These are phyloP conservation scores for Perca flavescens DNA, from an alignment of 2,113 vertebrate genomes.

Conservation along the genomic window DNA sequence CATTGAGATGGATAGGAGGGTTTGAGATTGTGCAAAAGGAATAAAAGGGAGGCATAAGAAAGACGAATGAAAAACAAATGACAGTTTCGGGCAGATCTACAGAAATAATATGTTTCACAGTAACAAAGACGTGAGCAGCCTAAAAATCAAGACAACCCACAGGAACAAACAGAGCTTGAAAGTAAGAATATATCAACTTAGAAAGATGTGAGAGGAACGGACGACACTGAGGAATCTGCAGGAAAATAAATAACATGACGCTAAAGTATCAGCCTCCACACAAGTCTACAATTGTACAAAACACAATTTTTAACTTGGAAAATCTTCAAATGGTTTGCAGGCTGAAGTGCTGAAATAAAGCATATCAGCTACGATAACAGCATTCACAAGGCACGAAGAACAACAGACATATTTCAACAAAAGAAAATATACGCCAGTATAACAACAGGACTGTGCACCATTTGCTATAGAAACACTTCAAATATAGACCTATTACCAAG, in stretches of 20 bases:
- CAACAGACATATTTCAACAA: slow-evolving; percentile 15
- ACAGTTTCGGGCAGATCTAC: slow-evolving; percentile 5
- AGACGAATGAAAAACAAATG: slow-evolving; percentile 42
- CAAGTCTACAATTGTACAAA: neutral
- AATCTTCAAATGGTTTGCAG: neutral
- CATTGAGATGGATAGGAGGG: slow-evolving; percentile 45
- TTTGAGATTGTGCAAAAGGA: slow-evolving; percentile 60
- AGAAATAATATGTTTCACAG: slow-evolving; percentile 42
- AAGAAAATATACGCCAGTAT: neutral
- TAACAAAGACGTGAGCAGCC: neutral
- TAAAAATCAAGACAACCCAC: slow-evolving; percentile 27
- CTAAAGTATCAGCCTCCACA: too few relatives aligned
- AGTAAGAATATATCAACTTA: slow-evolving; percentile 21
- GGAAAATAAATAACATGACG: neutral
- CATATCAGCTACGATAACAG: slow-evolving; percentile 31
- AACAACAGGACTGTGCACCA: neutral
- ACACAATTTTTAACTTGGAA: neutral
- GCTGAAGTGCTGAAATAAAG: slow-evolving; percentile 36
- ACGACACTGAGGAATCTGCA: neutral
- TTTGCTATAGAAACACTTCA: neutral
- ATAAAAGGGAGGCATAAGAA: slow-evolving; percentile 21
- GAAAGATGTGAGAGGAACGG: neutral
- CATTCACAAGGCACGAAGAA: slow-evolving; percentile 7
- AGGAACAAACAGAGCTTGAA: slow-evolving; percentile 8
- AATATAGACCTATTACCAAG: neutral